phyloP scores from a whole-genome alignment of 2,113 vertebrate species.

The Nymphicus hollandicus region DNA sequence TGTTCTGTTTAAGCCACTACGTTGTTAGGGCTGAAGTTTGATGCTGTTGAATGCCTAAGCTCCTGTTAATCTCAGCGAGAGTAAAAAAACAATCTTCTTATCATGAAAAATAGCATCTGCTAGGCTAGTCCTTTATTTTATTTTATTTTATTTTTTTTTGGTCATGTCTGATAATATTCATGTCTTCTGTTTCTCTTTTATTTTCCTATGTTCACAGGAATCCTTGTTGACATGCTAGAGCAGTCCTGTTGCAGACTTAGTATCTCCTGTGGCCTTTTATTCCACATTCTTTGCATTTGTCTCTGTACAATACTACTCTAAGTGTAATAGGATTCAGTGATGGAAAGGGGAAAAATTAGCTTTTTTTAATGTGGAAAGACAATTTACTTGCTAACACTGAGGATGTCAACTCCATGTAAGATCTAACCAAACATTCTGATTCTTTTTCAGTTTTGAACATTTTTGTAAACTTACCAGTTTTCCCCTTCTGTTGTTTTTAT shows the following conservation, averaged over 20 bases:
- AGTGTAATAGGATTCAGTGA: conserved; percentile 2
- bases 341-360: background rate
- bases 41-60: conserved; percentile 58
- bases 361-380: background rate
- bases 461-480: background rate
- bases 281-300: conserved; percentile 29
- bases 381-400: background rate
- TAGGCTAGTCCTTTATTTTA: background rate
- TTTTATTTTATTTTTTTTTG: conserved; percentile 28
- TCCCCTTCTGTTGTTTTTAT: background rate
- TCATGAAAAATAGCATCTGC: conserved; percentile 7
- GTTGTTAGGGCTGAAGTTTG: conserved; percentile 8
- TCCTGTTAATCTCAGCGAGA: conserved; percentile 28
- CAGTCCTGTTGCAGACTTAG: conserved; percentile 64
- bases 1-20: background rate
- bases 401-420: background rate
- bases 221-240: conserved; percentile 61
- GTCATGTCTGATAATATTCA: background rate
- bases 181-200: conserved; percentile 43
- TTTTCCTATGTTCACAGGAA: conserved; percentile 44
- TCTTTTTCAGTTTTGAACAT: background rate
- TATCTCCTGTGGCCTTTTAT: conserved; percentile 62
- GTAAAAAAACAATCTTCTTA: background rate
- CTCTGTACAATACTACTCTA: background rate
- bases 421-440: background rate